Evolutionary conservation across 2,113 vertebrate genomes (phyloP).

Genomic region (Murina feae): DNA sequence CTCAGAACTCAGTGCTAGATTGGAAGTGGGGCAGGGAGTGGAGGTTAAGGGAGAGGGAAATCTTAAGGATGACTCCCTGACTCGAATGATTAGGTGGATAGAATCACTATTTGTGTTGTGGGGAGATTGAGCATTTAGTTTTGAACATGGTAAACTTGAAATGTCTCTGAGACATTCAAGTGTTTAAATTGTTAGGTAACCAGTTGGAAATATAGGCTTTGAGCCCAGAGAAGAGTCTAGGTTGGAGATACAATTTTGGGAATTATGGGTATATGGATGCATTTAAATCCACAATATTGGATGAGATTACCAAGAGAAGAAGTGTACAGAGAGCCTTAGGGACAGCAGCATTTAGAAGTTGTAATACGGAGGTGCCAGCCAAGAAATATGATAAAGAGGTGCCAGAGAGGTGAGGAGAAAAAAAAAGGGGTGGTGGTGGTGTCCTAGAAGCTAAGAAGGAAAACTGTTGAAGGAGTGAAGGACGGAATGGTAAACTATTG

Average conservation of each 20-base stretch:
- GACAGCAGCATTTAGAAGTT: not conserved
- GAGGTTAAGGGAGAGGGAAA: not conserved
- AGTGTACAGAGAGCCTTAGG: not conserved
- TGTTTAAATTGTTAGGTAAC: not conserved
- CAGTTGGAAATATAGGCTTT: not conserved
- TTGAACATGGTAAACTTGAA: not conserved
- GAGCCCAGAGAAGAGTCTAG: not conserved
- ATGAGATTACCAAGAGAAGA: not conserved
- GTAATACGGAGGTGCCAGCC: not conserved
- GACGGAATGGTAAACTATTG: not conserved
- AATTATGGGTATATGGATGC: not conserved
- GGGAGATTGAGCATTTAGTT: not conserved
- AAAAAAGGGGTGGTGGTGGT: not conserved
- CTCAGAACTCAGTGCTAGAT: not conserved
- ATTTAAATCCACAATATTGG: not conserved
- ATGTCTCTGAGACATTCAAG: slow-evolving; percentile 1
- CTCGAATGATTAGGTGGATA: not conserved
- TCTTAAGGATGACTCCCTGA: not conserved
- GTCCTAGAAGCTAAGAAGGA: not conserved
- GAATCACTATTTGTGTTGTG: not conserved
- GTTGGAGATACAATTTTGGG: not conserved
- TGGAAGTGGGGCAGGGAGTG: not conserved
- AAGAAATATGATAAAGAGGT: slow-evolving; percentile 34
- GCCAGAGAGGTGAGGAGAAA: not conserved
- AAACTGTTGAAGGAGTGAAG: not conserved